phyloP scores from a whole-genome alignment of 2,113 vertebrate species.

The Pantherophis guttatus region DNA sequence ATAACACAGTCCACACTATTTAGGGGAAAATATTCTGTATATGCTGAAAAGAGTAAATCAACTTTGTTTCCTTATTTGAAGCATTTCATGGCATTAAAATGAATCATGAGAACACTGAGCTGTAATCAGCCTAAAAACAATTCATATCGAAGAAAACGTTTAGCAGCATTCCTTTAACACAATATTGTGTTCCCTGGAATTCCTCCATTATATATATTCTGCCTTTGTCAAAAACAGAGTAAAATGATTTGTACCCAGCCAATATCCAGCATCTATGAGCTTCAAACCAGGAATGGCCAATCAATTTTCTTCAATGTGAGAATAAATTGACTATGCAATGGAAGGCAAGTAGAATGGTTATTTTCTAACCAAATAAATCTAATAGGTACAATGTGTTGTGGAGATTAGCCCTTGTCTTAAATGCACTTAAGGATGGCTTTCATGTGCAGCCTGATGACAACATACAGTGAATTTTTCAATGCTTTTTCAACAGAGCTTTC shows the following conservation, averaged over 20 bases:
- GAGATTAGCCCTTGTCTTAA: slow-evolving; percentile 4
- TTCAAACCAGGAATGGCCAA: neutral
- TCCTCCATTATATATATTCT: neutral
- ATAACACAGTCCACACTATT: neutral
- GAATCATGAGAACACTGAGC: neutral
- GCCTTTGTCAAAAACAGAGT: neutral
- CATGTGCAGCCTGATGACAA: neutral
- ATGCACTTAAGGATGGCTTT: neutral
- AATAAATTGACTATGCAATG: neutral
- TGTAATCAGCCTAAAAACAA: neutral
- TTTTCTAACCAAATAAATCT: neutral
- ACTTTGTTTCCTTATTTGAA: neutral
- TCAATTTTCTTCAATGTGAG: neutral
- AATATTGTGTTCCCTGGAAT: neutral
- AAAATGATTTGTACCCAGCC: neutral
- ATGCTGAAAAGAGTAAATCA: neutral
- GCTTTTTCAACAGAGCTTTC: neutral
- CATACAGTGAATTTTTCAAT: neutral
- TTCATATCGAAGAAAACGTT: neutral
- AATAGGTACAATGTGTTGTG: no score
- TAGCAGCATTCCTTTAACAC: neutral
- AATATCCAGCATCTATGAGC: neutral
- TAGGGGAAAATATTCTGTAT: neutral
- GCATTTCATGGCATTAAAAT: neutral
- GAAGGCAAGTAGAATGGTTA: neutral